phyloP scores from a whole-genome alignment of 2,113 vertebrate species.

The Hylia prasina region DNA sequence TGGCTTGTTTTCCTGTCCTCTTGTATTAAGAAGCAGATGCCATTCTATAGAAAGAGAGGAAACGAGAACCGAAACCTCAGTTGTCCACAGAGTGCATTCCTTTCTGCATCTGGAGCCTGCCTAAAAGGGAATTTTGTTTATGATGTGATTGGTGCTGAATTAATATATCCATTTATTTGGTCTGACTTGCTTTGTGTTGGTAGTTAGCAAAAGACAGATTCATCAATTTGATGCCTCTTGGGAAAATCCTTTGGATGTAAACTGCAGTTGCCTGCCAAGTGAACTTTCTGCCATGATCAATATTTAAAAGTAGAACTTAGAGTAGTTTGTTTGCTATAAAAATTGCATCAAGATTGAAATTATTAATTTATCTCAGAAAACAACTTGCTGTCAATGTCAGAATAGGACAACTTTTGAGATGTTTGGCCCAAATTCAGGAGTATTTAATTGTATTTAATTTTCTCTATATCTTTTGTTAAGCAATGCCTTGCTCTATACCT shows the following conservation, averaged over 20 bases:
- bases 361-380: background rate
- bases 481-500: background rate
- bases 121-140: background rate
- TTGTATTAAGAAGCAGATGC: background rate
- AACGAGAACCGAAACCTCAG: background rate
- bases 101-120: background rate
- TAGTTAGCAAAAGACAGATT: background rate
- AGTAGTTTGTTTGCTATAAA: background rate
- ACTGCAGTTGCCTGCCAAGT: background rate
- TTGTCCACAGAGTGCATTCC: background rate
- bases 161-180: background rate
- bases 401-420: background rate
- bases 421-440: background rate
- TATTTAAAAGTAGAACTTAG: background rate
- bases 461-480: background rate
- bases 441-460: background rate
- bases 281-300: slow-evolving; percentile 2
- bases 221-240: background rate
- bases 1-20: background rate
- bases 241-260: background rate
- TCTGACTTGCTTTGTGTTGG: background rate
- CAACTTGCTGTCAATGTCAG: background rate
- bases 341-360: background rate
- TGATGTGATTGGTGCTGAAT: background rate
- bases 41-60: background rate